A percentile compares a stretch with the other conserved stretches of the same genome.
Conservation (phyloP, 1,140 invertebrate species). For the Vanessa atalanta region DNA sequence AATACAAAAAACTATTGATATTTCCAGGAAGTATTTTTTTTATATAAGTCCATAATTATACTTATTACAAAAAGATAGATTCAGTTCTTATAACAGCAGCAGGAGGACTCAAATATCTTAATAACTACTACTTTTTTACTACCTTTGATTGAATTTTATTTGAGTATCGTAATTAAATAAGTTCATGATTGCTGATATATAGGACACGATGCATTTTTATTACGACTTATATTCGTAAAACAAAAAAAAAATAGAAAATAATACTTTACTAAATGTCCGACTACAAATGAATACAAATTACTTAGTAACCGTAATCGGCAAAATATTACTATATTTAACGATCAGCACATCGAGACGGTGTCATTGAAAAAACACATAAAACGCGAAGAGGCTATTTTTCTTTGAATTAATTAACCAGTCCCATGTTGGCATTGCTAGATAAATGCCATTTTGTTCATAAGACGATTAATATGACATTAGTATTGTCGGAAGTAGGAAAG, state of each 20-base stretch:
- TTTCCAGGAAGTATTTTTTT: neutral
- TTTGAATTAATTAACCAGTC: conserved; percentile 25
- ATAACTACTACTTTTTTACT: no score
- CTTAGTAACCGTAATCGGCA: neutral
- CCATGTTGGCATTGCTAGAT: conserved; percentile 36
- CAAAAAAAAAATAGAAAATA: no score
- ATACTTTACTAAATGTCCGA: no score
- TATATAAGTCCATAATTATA: no score
- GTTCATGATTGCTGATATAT: no score
- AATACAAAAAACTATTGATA: neutral
- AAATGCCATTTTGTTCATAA: conserved; percentile 21
- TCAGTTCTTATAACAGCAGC: no score
- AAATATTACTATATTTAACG: conserved; percentile 3
- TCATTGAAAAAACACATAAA: conserved; percentile 11
- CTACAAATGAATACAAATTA: neutral
- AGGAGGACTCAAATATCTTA: no score
- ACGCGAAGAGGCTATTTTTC: conserved; percentile 20
- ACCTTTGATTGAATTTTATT: no score
- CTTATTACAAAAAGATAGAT: no score
- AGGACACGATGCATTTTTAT: no score
- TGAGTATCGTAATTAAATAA: no score
- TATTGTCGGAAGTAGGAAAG: conserved; percentile 46
- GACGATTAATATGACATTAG: conserved; percentile 33
- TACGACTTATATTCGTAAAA: no score
- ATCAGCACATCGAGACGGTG: neutral